Base-by-base conservation (phyloP, 2,113 vertebrate species). In the Mohoua ochrocephala region DNA sequence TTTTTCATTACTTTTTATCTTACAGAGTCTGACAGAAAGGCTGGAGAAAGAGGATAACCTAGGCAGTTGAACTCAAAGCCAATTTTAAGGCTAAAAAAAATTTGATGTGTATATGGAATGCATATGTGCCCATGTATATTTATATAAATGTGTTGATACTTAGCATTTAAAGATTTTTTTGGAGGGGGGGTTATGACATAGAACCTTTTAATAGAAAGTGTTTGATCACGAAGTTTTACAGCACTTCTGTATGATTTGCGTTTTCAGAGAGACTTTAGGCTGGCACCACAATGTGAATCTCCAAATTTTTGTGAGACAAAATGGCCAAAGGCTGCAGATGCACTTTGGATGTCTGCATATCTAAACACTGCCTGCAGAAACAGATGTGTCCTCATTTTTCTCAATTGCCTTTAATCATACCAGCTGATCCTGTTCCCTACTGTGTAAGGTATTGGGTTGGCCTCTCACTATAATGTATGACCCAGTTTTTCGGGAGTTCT, bases 401-500 rank as follows among this genome's bases (percentile, higher is more conserved):
- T 59, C 44, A 68, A 31, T 28, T 79, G 57, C 10, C 68, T 83
- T 88, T 79, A 83, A 88, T 85, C 22, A 59, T 30, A 67, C 13
- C 4, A 37, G 35, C 15, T 22, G 18, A 9, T 35, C 33, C 52
- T 53, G 6, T 69, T 69, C 18, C 60, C 47, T 50, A 5, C 50
- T 17, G 76, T 6, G 3, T 10, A 64, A 88, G 15, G 7, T 57
- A 8, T 26, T 88, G 42, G 24, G 4, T 49, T 80, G 28, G 3
- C 23, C 41, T 92, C 31, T 53, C 22, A 28, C 16, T 30, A 9
- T 2, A 71, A 5, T 5, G 6, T 7, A 33, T 50, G 57, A 41
- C 4, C n/a, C 17, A 41, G 17, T 0, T 85, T 75, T 68, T 87
- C 0, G 0, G 9, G 22, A 74, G 4, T 44, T 35, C 42, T 82